Conservation (phyloP, 2,797 vertebrate genomes). For the Bradypus variegatus region DNA sequence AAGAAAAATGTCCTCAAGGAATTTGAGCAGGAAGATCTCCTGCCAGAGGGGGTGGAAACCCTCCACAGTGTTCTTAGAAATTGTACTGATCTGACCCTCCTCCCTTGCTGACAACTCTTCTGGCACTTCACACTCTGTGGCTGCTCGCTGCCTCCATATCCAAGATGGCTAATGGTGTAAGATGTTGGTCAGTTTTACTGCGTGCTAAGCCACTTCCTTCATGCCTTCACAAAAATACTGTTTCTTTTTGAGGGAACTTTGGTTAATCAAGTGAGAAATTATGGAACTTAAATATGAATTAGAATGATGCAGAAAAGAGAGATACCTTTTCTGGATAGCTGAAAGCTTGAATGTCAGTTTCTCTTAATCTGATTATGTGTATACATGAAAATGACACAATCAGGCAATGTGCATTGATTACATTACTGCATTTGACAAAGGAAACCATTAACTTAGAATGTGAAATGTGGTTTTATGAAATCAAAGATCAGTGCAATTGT, state of each 20-base stretch:
- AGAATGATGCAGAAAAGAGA: conserved; percentile 44
- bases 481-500: conserved; percentile 72
- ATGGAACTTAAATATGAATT: conserved; percentile 67
- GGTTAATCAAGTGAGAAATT: conserved; percentile 50
- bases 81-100: conserved; percentile 91
- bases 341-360: conserved; percentile 41
- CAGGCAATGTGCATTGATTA: conserved; percentile 20
- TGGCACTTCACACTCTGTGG: conserved; percentile 75
- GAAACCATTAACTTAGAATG: conserved; percentile 45
- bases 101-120: conserved; percentile 71
- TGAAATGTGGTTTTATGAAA: conserved; percentile 70
- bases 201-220: conserved; percentile 80
- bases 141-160: conserved; percentile 81
- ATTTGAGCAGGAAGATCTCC: too few species aligned
- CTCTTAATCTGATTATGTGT: conserved; percentile 36
- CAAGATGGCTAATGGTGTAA: conserved; percentile 82
- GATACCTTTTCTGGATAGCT: conserved; percentile 56
- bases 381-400: conserved; percentile 37
- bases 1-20: too few species aligned
- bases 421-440: conserved; percentile 56
- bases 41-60: neutral
- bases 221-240: conserved; percentile 66
- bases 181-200: conserved; percentile 81
- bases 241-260: conserved; percentile 70
- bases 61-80: conserved; percentile 98